Evolutionary conservation across 2,888 invertebrate species (phyloP).

Genomic region (Gastrophysa polygoni): DNA sequence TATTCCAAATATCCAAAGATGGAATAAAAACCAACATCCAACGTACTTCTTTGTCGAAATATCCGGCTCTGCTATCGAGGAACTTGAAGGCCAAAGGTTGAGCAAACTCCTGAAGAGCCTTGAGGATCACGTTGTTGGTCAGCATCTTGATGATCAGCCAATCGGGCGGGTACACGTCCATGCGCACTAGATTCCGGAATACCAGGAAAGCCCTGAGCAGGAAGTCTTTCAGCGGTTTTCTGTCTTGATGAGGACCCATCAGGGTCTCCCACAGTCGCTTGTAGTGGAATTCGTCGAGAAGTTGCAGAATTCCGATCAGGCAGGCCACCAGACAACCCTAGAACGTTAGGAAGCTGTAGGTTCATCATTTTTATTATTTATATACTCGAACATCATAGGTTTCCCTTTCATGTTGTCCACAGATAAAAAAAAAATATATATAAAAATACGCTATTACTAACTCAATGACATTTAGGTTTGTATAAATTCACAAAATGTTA

Average conservation of each 20-base stretch:
- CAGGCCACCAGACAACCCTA: conserved; percentile 87
- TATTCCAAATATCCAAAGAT: no score
- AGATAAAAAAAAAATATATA: no score
- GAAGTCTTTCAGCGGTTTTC: conserved; percentile 85
- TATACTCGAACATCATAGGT: no score
- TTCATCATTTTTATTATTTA: no score
- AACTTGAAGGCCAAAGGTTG: conserved; percentile 86
- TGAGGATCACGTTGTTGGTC: conserved; percentile 83
- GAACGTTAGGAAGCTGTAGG: no score
- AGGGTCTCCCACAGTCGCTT: conserved; percentile 84
- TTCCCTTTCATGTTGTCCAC: no score
- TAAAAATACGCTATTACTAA: no score
- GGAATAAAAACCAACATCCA: no score
- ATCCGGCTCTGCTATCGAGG: conserved; percentile 70
- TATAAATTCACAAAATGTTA: no score
- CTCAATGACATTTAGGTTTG: no score
- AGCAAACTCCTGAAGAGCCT: conserved; percentile 85
- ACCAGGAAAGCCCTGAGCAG: conserved; percentile 81
- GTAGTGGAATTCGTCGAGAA: conserved; percentile 88
- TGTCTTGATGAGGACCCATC: conserved; percentile 70
- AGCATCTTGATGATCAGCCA: conserved; percentile 92
- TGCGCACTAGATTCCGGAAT: conserved; percentile 78
- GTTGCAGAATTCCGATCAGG: conserved; percentile 81
- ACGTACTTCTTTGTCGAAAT: conserved; percentile 76
- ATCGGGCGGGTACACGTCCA: conserved; percentile 83